Conservation (phyloP, 1,140 invertebrate genomes). For the Olivierus martensii region DNA sequence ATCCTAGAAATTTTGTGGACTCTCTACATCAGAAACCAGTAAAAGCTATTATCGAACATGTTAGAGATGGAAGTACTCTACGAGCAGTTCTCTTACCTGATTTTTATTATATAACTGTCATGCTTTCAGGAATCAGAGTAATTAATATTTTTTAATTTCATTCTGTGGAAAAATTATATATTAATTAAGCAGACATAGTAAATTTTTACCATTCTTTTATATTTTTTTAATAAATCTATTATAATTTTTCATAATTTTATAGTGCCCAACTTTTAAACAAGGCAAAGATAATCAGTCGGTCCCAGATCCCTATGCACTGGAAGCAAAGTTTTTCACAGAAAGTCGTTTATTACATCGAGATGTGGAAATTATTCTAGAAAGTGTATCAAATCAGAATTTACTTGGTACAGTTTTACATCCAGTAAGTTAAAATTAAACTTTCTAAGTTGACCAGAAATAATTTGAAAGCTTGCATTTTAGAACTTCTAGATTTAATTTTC, state of each 20-base stretch:
- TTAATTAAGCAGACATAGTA: too few relatives aligned
- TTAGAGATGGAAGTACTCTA: constrained; percentile 89
- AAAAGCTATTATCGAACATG: constrained; percentile 75
- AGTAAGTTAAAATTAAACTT: constrained; percentile 33
- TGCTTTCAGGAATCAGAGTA: constrained; percentile 83
- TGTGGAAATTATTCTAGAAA: constrained; percentile 76
- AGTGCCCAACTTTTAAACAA: too few relatives aligned
- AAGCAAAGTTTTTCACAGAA: constrained; percentile 85
- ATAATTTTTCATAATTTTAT: too few relatives aligned
- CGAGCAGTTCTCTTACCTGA: constrained; percentile 71
- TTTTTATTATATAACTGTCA: constrained; percentile 71
- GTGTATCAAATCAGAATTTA: constrained; percentile 45
- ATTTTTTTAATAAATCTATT: too few relatives aligned
- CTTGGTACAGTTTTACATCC: constrained; percentile 91
- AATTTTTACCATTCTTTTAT: too few relatives aligned
- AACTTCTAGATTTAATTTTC: too few relatives aligned
- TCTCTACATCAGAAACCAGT: constrained; percentile 61
- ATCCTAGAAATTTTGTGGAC: constrained; percentile 65
- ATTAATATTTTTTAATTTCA: constrained; percentile 23
- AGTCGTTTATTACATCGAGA: constrained; percentile 79
- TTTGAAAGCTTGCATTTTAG: too few relatives aligned
- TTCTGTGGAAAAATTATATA: too few relatives aligned
- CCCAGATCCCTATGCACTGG: constrained; percentile 52
- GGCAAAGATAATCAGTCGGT: constrained; percentile 32
- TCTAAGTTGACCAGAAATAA: not conserved